phyloP scores from a whole-genome alignment of 2,888 invertebrate species.

The Dysmachus trigonus region DNA sequence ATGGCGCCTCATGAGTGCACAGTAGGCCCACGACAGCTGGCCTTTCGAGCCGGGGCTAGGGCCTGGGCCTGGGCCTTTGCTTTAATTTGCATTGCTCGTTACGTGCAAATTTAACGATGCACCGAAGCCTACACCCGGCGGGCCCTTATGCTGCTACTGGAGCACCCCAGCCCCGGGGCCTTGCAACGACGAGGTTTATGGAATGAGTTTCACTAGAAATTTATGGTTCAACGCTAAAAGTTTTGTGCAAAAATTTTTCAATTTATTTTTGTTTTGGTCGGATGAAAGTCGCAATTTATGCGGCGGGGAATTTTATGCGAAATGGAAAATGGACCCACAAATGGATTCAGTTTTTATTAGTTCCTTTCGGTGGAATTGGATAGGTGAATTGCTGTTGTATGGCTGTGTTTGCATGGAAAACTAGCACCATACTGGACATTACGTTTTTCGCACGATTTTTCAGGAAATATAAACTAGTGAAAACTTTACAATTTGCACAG shows the following conservation, averaged over 20 bases:
- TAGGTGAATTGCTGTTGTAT: neutral
- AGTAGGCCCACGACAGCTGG: neutral
- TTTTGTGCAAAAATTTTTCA: constrained; percentile 5
- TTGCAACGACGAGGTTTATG: neutral
- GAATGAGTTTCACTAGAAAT: neutral
- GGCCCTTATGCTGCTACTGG: neutral
- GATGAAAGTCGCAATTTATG: neutral
- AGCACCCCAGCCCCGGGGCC: neutral
- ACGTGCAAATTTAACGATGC: neutral
- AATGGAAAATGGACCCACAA: neutral
- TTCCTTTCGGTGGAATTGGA: neutral
- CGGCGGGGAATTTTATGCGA: neutral
- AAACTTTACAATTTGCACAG: neutral
- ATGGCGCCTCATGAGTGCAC: neutral
- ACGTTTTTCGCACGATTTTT: neutral
- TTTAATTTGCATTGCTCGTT: neutral
- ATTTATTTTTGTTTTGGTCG: neutral
- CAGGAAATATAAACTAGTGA: neutral
- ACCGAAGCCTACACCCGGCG: neutral
- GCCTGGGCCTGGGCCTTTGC: neutral
- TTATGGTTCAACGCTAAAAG: neutral
- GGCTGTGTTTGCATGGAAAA: neutral
- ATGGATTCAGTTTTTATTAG: neutral
- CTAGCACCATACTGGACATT: neutral
- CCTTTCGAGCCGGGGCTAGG: no score